These are phyloP conservation scores for Austrofundulus limnaeus DNA, from an alignment of 2,113 vertebrate species.

Conservation along the genomic window DNA sequence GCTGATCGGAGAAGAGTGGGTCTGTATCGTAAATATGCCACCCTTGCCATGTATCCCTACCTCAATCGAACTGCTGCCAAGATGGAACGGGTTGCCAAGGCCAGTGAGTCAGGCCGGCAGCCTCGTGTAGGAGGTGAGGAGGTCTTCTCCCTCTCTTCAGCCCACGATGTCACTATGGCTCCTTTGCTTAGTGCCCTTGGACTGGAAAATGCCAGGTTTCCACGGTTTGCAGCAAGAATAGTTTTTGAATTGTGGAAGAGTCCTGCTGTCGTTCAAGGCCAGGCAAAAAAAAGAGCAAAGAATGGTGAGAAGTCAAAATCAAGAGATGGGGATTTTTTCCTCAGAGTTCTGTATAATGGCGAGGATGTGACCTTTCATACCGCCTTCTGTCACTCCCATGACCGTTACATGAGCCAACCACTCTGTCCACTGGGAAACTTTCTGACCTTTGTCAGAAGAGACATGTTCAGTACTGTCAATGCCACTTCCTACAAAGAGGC, in stretches of 20 bases:
- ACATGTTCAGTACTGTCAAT: conserved; percentile 89
- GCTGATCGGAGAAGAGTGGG: conserved; percentile 83
- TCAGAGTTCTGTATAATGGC: conserved; percentile 93
- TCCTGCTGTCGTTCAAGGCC: conserved; percentile 27
- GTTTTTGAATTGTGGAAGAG: conserved; percentile 95
- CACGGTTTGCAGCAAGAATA: conserved; percentile 92
- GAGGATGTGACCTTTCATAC: conserved; percentile 94
- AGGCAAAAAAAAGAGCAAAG: conserved; percentile 29
- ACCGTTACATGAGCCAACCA: conserved; percentile 76
- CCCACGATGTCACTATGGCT: conserved; percentile 93
- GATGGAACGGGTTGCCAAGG: conserved; percentile 83
- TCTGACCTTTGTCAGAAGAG: conserved; percentile 86
- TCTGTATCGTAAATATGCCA: conserved; percentile 87
- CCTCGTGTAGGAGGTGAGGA: conserved; percentile 76
- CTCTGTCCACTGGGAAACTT: conserved; percentile 93
- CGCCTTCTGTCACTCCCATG: conserved; percentile 86
- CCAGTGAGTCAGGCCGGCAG: conserved; percentile 60
- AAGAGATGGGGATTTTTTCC: conserved; percentile 73
- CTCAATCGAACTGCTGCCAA: conserved; percentile 87
- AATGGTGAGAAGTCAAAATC: conserved; percentile 40
- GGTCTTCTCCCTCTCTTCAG: conserved; percentile 88
- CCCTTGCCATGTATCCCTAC: conserved; percentile 89
- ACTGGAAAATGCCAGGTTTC: conserved; percentile 87
- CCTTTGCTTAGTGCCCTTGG: conserved; percentile 94
- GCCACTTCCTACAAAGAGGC: conserved; percentile 89